These are phyloP conservation scores for Drosophila watanabei DNA, from an alignment of 1,140 invertebrate species.

Conservation along the genomic window DNA sequence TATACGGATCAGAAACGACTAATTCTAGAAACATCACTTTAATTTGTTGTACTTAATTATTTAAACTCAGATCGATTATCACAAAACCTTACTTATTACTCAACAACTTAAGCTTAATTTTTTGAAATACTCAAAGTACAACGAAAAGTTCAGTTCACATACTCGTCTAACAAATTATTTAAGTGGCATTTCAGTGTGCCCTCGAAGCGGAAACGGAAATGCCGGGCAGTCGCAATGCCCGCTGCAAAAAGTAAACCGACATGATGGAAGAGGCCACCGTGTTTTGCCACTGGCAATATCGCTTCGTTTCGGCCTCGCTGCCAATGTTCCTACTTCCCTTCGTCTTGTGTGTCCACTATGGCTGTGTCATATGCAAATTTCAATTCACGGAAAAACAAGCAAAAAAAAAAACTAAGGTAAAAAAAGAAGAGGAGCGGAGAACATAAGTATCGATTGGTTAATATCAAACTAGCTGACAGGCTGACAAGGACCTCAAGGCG, in stretches of 20 bases:
- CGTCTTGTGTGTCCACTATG: conserved; percentile 14
- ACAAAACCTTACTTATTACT: neutral
- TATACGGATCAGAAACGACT: neutral
- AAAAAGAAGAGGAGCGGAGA: conserved; percentile 8
- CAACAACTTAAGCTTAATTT: neutral
- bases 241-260: conserved; percentile 38
- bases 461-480: conserved; percentile 70
- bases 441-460: conserved; percentile 81
- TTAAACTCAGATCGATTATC: too few species aligned
- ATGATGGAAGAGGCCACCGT: conserved; percentile 29
- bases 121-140: neutral
- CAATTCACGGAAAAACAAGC: conserved; percentile 24
- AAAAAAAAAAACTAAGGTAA: conserved; percentile 2
- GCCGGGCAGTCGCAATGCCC: conserved; percentile 39
- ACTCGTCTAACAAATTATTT: conserved; percentile 9
- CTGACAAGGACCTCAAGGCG: conserved; percentile 64
- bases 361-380: conserved; percentile 62
- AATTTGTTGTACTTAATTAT: too few species aligned
- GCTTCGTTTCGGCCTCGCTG: conserved; percentile 13
- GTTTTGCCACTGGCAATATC: conserved; percentile 39
- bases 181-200: conserved; percentile 39
- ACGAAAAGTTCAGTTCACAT: conserved; percentile 2
- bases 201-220: conserved; percentile 70
- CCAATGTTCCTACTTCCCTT: conserved; percentile 11
- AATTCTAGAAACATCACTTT: too few species aligned